Base-by-base conservation (phyloP, 2,113 vertebrate genomes). In the Accipiter cooperii region DNA sequence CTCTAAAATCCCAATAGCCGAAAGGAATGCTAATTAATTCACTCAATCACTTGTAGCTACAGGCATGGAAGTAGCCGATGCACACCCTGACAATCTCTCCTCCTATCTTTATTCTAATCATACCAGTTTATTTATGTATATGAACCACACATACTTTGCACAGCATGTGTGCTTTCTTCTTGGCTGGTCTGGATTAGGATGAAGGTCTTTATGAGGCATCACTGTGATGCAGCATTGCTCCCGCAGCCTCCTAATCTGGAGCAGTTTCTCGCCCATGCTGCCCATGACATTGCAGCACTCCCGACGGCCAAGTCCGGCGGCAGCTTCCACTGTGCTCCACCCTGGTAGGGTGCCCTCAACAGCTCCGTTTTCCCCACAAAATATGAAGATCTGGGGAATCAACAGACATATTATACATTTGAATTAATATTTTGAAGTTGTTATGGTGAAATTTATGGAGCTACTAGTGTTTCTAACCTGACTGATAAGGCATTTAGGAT, bases 1-100 rank as follows among this genome's bases (percentile, higher is more conserved):
- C 28, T 40, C 58, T 61, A 31, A 84, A 90, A 71, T 42, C 24
- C 47, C 12, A 3, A 12, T 1, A 77, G 18, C 12, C 0, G 0
- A 89, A 60, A 60, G 15, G 22, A 81, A 47, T 38, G 36, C 2
- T 82, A 20, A 84, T 78, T 84, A 78, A 36, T 87, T 78, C 77
- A 34, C n/a, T 87, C 52, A 28, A 5, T 55, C 57, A 57, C 33
- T 75, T 63, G 24, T n/a, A 94, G 60, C 64, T 75, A n/a, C 24
- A 95, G 69, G 31, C 25, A 2, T 17, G 47, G 65, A 63, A 82
- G 33, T 9, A 51, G 51, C 51, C 51, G 51, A 51, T 24, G 83
- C 51, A 21, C 42, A 81, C 42, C 46, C 52, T 38, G 64, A 88
- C 58, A 58, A 29, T 42, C 54, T 42, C 83, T 77, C 12, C 31